These are phyloP conservation scores for Glandiceps talaboti DNA, from an alignment of 53 echinoderm and acorn worm genomes.

Conservation along the genomic window DNA sequence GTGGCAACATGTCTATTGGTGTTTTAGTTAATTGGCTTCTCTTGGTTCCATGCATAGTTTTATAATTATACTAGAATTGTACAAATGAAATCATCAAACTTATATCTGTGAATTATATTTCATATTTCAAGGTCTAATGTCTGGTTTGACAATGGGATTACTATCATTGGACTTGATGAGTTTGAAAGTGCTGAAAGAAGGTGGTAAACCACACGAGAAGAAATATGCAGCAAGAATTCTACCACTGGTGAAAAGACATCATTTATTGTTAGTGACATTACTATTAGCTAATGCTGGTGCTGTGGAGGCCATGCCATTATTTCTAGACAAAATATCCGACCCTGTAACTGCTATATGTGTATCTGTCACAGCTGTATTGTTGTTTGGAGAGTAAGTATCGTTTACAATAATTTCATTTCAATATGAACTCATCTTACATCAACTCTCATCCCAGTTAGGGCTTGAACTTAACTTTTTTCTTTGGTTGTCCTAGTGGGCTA, in stretches of 20 bases:
- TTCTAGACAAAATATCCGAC: constrained; percentile 45
- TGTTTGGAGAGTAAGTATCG: constrained; percentile 84
- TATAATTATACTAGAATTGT: no score
- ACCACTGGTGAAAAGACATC: constrained; percentile 54
- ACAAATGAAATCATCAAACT: no score
- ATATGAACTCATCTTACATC: no score
- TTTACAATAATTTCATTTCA: no score
- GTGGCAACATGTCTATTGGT: no score
- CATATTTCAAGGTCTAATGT: constrained; percentile 42
- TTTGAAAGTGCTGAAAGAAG: constrained; percentile 50
- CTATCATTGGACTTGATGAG: constrained; percentile 66
- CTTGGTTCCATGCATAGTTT: no score
- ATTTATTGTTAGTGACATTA: constrained; percentile 55
- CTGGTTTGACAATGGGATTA: constrained; percentile 72
- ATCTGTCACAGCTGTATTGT: constrained; percentile 63
- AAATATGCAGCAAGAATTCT: constrained; percentile 51
- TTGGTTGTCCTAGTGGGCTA: no score
- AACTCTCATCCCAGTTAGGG: no score
- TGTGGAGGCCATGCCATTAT: constrained; percentile 76
- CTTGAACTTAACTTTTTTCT: no score
- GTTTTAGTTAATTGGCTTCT: no score
- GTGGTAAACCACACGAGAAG: constrained; percentile 57
- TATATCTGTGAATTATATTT: no score
- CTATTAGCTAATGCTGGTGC: constrained; percentile 78
- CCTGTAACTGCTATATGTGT: constrained; percentile 48